Conservation (phyloP, 2,888 invertebrate species). For the Timema podura region DNA sequence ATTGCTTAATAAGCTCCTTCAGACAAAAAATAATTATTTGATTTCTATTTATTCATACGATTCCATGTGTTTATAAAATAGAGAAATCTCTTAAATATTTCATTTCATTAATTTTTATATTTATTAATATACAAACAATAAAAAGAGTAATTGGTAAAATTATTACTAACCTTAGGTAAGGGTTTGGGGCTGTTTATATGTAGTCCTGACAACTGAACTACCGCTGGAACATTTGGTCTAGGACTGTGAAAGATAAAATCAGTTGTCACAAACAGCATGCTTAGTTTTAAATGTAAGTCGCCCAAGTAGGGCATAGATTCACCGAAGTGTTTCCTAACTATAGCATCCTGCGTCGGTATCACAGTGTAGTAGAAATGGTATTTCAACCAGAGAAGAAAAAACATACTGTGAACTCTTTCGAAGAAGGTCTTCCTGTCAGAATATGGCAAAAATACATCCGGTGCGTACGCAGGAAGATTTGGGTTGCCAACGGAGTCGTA, state of each 20-base stretch:
- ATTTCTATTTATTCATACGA: too few relatives aligned
- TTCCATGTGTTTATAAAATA: too few relatives aligned
- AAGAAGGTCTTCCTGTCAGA: constrained; percentile 36
- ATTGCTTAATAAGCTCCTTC: too few relatives aligned
- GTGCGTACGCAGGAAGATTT: constrained; percentile 40
- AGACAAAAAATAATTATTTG: too few relatives aligned
- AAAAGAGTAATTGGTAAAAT: too few relatives aligned
- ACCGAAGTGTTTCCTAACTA: constrained; percentile 22
- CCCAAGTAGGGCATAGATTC: constrained; percentile 17
- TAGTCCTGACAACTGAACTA: background rate
- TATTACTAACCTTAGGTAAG: background rate
- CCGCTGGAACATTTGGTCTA: background rate
- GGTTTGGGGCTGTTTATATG: background rate
- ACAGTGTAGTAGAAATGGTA: constrained; percentile 15
- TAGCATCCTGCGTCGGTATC: constrained; percentile 22
- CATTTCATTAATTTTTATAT: too few relatives aligned
- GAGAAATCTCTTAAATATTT: too few relatives aligned
- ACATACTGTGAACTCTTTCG: constrained; percentile 36
- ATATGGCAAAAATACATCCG: constrained; percentile 38
- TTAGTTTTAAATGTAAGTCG: constrained; percentile 19
- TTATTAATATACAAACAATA: too few relatives aligned
- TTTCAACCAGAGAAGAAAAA: too few relatives aligned
- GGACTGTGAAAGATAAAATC: constrained; percentile 3
- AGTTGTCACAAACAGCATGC: constrained; percentile 2
- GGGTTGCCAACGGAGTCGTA: constrained; percentile 41